phyloP scores from a whole-genome alignment of 1,140 invertebrate species.

The Acromyrmex echinatior region DNA sequence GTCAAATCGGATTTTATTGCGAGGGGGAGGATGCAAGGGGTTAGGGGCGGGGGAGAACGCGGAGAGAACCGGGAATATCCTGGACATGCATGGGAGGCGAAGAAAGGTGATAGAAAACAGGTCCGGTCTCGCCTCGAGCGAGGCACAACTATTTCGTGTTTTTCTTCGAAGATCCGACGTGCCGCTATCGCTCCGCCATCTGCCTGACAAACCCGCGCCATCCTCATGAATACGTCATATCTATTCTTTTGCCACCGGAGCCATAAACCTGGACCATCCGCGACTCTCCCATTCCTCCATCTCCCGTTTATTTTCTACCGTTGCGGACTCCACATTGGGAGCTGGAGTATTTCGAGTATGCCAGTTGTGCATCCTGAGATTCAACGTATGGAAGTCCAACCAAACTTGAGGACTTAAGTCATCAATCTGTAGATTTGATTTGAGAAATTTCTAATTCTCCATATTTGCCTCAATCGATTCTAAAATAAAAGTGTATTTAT shows the following conservation, averaged over 20 bases:
- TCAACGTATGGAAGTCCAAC: neutral
- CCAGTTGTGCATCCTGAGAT: neutral
- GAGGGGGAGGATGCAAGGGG: constrained; percentile 46
- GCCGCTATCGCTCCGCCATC: constrained; percentile 82
- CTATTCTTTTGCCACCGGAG: constrained; percentile 76
- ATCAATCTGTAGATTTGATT: constrained; percentile 16
- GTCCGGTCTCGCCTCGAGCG: constrained; percentile 85
- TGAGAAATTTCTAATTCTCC: neutral
- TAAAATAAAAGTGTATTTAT: neutral
- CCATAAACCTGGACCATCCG: constrained; percentile 71
- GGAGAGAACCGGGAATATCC: constrained; percentile 64
- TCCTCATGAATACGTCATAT: constrained; percentile 85
- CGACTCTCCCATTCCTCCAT: constrained; percentile 33
- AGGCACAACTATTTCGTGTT: constrained; percentile 85
- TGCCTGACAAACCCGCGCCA: constrained; percentile 80
- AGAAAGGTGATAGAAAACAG: constrained; percentile 86
- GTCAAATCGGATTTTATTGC: constrained; percentile 85
- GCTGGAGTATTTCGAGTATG: constrained; percentile 53
- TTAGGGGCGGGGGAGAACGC: constrained; percentile 45
- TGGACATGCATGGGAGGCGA: constrained; percentile 72
- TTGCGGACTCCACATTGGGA: constrained; percentile 47
- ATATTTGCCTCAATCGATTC: neutral
- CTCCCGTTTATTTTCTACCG: constrained; percentile 63
- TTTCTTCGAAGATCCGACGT: constrained; percentile 79
- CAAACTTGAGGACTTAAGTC: neutral